Evolutionary conservation across 2,888 invertebrate species (phyloP), one percentile per base, ranked within the genome.

Genomic region (Atherix ibis): DNA sequence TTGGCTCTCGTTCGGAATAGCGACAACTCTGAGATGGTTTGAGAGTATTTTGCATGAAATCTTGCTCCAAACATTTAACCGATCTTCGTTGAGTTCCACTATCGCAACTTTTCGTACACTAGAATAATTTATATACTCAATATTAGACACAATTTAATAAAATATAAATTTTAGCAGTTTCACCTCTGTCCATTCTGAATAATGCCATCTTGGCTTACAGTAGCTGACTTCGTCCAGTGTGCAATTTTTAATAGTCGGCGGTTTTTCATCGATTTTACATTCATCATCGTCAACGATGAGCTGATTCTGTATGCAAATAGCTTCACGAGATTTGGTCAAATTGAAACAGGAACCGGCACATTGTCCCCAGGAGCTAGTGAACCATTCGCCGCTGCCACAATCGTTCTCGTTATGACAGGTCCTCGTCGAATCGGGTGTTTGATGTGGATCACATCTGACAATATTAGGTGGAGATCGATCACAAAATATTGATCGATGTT

Each of bases 321-420:
- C 54, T 9, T 46, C 45, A 1, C 62, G 50, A 4, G 48, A 48
- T 10, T 54, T 50, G 1, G 55, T 56, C 19, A 60, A 41, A 41
- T 60, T 58, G 25, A 61, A 65, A 32, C 67, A 67, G 25, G 54
- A 55, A 3, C 59, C 59, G 38, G 50, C 56, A 34, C 59, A 59
- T 2, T 56, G 49, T 1, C 54, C 46, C 36, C 80, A 82, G 3
- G 77, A 73, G 22, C 88, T 81, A 10, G 76, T 68, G 53, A 85
- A 89, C 91, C 91, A 91, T 48, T 78, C 72, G 2, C 82, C 79
- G 24, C 59, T 58, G 46, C 67, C 74, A 54, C 78, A 87, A 46
- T 68, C 70, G 42, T 68, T 68, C 40, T 71, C 71, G 18, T 71
- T 71, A n/a, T 74, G 66, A 50, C 85, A 85, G 2, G 71, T 66